Evolutionary conservation across 1,140 invertebrate genomes (phyloP), one percentile per base, ranked within the genome.

Genomic region (Hyles vespertilio): DNA sequence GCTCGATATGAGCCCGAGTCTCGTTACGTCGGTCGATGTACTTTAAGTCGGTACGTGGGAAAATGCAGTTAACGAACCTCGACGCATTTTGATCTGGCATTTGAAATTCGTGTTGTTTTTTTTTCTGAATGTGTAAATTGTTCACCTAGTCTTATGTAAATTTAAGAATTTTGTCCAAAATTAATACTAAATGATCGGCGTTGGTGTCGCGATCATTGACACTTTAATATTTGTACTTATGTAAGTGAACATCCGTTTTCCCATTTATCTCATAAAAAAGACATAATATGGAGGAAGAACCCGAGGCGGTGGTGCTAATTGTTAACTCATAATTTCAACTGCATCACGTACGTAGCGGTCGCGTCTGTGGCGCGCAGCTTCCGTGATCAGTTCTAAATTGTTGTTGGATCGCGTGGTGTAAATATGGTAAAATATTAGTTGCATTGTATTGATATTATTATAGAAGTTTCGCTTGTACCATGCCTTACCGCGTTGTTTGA

Each of bases 211-310:
- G 64, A 72, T 66, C 65, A 69, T 64, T 64, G 61, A 62, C 59
- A 63, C 61, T 64, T 63, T 61, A 61, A 63, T 69, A 72, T 69
- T 72, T 63, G 67, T 64, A 70, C 67, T 70, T 70, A 70, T 65
- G 43, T 46, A 63, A 63, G 48, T 48, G 49, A 50, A 43, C 52
- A 45, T 12, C 51, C n/a, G 36, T 40, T 40, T 11, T 34, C 51
- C 51, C 34, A 36, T 12, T 40, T 40, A 59, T 45, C 51, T 40
- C 5, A 5, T 40, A 40, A 50, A 32, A 52, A 52, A 54, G 52
- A 44, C 52, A 54, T 54, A n/a, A 9, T 12, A 8, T 33, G 9
- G 9, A 32, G 10, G 8, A 33, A 33, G 50, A 34, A 34, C 50
- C 32, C 4, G 10, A 51, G 32, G 50, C 50, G 32, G 50, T 51